phyloP scores from a whole-genome alignment of 2,888 invertebrate genomes.

The Capitulum mitella region DNA sequence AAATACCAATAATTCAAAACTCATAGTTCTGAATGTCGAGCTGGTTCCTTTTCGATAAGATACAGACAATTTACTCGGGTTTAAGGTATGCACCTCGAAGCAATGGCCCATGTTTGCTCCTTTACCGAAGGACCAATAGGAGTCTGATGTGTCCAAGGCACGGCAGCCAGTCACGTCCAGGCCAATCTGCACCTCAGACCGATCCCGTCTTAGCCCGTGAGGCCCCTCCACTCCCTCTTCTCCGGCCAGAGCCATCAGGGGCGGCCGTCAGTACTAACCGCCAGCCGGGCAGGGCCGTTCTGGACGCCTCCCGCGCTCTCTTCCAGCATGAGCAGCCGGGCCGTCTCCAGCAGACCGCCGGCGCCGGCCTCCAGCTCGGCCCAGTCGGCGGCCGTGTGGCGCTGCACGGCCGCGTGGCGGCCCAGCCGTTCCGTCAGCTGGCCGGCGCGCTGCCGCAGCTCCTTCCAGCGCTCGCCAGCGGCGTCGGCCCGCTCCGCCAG shows the following conservation, averaged over 20 bases:
- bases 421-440: slow-evolving; percentile 5
- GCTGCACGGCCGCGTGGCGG: not conserved
- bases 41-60: too few species aligned
- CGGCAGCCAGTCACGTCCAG: too few species aligned
- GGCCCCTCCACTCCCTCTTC: not conserved
- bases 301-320: not conserved
- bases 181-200: too few species aligned
- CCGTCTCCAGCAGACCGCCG: not conserved
- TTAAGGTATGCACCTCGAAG: too few species aligned
- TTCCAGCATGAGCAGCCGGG: not conserved
- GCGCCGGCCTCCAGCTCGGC: not conserved
- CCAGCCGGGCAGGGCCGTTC: not conserved
- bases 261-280: not conserved
- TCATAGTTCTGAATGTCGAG: too few species aligned
- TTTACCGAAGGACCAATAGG: too few species aligned
- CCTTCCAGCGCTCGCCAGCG: not conserved
- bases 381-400: slow-evolving; percentile 1
- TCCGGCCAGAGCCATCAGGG: not conserved
- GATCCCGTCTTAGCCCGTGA: too few species aligned
- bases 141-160: too few species aligned
- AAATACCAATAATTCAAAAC: too few species aligned
- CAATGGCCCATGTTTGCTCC: too few species aligned
- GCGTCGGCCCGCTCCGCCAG: not conserved
- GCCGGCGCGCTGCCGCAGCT: slow-evolving; percentile 27
- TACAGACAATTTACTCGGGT: too few species aligned